phyloP scores from a whole-genome alignment of 2,888 invertebrate genomes.

The Amblyteles armatorius region DNA sequence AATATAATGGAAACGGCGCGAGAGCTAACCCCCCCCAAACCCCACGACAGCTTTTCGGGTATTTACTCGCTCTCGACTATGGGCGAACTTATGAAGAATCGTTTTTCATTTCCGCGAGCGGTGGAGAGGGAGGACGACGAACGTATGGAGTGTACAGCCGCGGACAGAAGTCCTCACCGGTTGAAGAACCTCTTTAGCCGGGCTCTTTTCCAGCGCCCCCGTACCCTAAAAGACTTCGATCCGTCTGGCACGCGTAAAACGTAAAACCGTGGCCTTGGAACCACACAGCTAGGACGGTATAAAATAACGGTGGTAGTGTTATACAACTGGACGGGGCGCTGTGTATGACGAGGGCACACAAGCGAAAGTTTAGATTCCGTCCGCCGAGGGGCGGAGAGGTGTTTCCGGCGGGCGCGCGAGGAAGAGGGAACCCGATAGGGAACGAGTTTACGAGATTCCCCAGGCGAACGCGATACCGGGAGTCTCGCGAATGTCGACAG shows the following conservation, averaged over 20 bases:
- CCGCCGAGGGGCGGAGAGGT: neutral
- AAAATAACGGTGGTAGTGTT: slow-evolving; percentile 40
- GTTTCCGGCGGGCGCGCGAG: neutral
- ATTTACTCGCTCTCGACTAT: slow-evolving; percentile 10
- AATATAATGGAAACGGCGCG: neutral
- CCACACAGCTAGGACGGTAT: slow-evolving; percentile 18
- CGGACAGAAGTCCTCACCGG: neutral
- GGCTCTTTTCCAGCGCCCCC: neutral
- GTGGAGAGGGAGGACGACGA: neutral
- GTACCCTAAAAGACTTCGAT: slow-evolving; percentile 16
- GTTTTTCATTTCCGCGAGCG: slow-evolving; percentile 16
- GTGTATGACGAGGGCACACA: slow-evolving; percentile 16
- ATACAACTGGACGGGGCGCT: neutral
- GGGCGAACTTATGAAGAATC: slow-evolving; percentile 16
- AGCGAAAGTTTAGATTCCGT: slow-evolving; percentile 47
- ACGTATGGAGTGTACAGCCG: neutral
- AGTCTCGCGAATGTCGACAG: slow-evolving; percentile 21
- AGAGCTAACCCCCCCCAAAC: no score
- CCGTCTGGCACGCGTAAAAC: slow-evolving; percentile 46
- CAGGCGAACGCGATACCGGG: slow-evolving; percentile 7
- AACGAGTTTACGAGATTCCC: slow-evolving; percentile 14
- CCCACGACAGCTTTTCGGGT: neutral
- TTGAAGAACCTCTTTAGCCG: slow-evolving; percentile 26
- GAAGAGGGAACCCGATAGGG: slow-evolving; percentile 8
- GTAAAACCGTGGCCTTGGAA: slow-evolving; percentile 57